Base-by-base conservation (phyloP, 37 sponge, comb jelly and placozoan species). In the Hormiphora californensis region DNA sequence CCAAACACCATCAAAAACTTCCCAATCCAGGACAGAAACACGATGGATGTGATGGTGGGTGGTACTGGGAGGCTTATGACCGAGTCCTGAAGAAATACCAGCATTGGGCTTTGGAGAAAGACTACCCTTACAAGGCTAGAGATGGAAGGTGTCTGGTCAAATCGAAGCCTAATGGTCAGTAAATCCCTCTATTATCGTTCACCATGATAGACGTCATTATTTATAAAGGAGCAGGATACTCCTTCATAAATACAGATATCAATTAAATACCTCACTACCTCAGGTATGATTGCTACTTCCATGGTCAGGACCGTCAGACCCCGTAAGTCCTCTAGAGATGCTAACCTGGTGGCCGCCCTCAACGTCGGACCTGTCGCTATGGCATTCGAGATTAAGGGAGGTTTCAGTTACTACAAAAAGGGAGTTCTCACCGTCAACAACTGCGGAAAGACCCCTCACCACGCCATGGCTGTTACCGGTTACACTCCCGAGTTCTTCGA, bases 401-500 rank as follows among this genome's bases (percentile, higher is more conserved):
- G 61, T 19, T 57, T 57, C 61, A 57, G 61, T 30, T 57, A 57
- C 61, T 57, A 57, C 61, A 57, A 57, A 12, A 57, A 5, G 3
- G 61, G 61, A 57, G 23, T 57, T 15, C 61, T 57, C 5, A 28
- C 61, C 7, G 61, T 57, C 30, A 21, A 12, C 17, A 57, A 57
- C 61, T 57, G 61, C 27, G 61, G 61, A 19, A 57, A 12, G 5
- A 57, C 61, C 7, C 61, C 61, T 57, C 61, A 57, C 27, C 61
- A 57, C 61, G 61, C 61, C n/a, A 57, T 57, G 61, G 61, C 30
- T 19, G 61, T 57, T 30, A 57, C 61, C 27, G 61, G 61, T 28
- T 57, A 57, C 61, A 57, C 61, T 57, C 61, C 61, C 27, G 61
- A 57, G n/a, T 57, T 57, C 61, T 57, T 57, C 61, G 61, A 57